Evolutionary conservation across 2,888 invertebrate species (phyloP).

Genomic region (Harpagoxenus sublaevis): DNA sequence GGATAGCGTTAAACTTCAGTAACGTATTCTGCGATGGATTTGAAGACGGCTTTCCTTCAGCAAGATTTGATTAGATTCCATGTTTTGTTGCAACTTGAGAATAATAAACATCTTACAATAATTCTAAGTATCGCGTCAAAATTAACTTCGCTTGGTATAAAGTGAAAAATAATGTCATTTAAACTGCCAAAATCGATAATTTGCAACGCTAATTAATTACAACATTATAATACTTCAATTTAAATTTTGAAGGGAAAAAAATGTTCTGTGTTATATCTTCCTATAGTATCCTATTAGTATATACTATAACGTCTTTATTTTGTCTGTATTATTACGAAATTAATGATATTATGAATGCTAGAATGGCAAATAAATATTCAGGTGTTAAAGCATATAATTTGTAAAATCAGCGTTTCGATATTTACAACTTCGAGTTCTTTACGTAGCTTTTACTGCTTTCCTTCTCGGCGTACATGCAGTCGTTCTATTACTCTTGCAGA

Average conservation of each 20-base stretch:
- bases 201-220: neutral
- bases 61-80: slow-evolving; percentile 34
- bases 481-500: slow-evolving; percentile 2
- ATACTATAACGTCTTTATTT: neutral
- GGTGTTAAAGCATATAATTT: neutral
- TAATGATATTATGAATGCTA: neutral
- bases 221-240: neutral
- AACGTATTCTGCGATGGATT: neutral
- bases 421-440: neutral
- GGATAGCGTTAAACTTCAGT: slow-evolving; percentile 29
- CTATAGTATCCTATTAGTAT: neutral
- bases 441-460: neutral
- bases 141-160: neutral
- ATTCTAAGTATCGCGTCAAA: neutral
- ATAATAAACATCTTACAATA: slow-evolving; percentile 12
- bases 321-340: neutral
- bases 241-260: neutral
- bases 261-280: no score
- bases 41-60: neutral
- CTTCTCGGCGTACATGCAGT: neutral
- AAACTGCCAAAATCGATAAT: neutral
- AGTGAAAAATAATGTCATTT: neutral
- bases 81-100: slow-evolving; percentile 27
- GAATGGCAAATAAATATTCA: neutral
- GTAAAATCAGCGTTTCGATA: neutral